Conservation (phyloP, 2,797 vertebrate species). For the Hemibagrus guttatus region DNA sequence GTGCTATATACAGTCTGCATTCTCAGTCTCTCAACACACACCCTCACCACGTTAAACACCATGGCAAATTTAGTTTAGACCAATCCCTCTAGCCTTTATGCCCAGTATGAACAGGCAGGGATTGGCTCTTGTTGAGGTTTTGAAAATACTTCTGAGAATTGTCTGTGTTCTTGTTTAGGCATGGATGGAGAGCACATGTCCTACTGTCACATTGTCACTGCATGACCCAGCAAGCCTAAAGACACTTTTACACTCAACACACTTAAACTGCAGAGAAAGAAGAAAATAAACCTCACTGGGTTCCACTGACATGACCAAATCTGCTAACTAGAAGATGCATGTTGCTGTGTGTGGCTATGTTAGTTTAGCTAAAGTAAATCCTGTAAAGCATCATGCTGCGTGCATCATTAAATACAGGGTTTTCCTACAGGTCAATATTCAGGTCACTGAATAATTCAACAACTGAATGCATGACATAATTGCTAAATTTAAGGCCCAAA, state of each 20-base stretch:
- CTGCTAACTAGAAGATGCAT: not conserved
- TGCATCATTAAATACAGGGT: not conserved
- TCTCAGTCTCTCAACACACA: conserved; percentile 4
- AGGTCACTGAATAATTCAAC: not conserved
- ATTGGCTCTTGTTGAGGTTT: conserved; percentile 26
- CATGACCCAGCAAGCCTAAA: not conserved
- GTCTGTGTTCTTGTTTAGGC: conserved; percentile 23
- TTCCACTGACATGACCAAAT: not conserved
- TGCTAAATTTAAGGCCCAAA: not conserved
- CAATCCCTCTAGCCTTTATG: conserved; percentile 27
- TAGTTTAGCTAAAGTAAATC: not conserved
- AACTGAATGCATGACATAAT: not conserved
- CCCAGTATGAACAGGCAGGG: conserved; percentile 30
- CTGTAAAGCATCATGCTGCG: not conserved
- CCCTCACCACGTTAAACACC: conserved; percentile 27
- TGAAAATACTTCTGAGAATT: conserved; percentile 2
- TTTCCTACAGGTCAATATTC: not conserved
- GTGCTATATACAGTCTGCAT: not conserved
- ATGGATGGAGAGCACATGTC: conserved; percentile 29
- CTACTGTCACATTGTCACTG: not conserved
- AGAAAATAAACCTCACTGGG: not conserved
- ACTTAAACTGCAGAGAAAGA: not conserved
- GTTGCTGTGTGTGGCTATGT: not conserved
- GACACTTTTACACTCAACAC: not conserved
- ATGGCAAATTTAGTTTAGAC: conserved; percentile 45